Percentiles rank a stretch among this genome's conserved stretches.
Conservation (phyloP, 2,888 invertebrate genomes). For the Germaria angustata region DNA sequence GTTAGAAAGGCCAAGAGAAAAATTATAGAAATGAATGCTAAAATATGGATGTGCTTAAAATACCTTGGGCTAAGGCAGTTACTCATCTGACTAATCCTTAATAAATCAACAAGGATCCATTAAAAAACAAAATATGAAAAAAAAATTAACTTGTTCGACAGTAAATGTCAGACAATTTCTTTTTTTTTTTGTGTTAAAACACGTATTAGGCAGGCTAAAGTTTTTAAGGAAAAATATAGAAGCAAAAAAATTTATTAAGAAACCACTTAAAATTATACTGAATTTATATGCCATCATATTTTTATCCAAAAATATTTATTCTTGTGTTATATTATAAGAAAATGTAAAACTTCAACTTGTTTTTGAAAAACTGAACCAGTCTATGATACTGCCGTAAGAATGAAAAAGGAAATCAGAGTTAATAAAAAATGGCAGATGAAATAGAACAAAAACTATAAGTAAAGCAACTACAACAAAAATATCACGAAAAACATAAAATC, state of each 20-base stretch:
- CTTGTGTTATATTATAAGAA: no score
- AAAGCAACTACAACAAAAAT: conserved; percentile 59
- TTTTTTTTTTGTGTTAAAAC: neutral
- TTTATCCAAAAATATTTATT: no score
- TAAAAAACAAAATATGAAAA: conserved; percentile 24
- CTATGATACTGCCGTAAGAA: neutral
- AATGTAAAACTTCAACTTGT: no score
- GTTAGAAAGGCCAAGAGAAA: neutral
- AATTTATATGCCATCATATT: no score
- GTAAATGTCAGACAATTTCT: conserved; percentile 47
- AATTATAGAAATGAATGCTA: conserved; percentile 28
- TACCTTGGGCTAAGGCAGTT: conserved; percentile 64
- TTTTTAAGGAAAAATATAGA: no score
- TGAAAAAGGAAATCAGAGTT: neutral
- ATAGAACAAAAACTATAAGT: conserved; percentile 11
- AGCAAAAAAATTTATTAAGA: no score
- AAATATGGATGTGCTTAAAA: conserved; percentile 58
- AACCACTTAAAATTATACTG: no score
- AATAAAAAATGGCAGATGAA: conserved; percentile 3
- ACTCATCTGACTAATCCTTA: conserved; percentile 62
- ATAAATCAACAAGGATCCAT: conserved; percentile 63
- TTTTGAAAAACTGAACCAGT: neutral
- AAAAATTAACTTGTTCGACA: conserved; percentile 45
- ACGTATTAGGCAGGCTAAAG: conserved; percentile 1
- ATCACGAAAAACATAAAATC: conserved; percentile 68